A percentile compares a stretch with the other conserved stretches of the same genome.
These are phyloP conservation scores for Ictalurus furcatus DNA, from an alignment of 2,113 vertebrate species.

Conservation along the genomic window DNA sequence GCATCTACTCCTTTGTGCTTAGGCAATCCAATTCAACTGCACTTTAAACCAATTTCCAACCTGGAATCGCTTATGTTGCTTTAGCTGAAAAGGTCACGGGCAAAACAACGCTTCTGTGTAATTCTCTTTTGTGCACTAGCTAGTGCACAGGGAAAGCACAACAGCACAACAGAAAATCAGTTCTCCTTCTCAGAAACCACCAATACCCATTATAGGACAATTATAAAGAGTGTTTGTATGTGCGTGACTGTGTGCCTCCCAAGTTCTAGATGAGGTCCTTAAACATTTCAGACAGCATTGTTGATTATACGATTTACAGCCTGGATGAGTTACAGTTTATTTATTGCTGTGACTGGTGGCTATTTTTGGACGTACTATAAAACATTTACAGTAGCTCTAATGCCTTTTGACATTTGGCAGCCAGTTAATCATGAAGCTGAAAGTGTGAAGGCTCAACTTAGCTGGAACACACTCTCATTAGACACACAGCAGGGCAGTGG, in stretches of 20 bases:
- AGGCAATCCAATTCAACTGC: conserved; percentile 52
- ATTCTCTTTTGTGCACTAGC: conserved; percentile 27
- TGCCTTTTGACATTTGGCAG: conserved; percentile 35
- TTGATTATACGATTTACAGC: conserved; percentile 14
- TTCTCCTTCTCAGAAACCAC: conserved; percentile 17
- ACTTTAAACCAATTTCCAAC: conserved; percentile 58
- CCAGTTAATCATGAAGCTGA: conserved; percentile 29
- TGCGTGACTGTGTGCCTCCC: background rate
- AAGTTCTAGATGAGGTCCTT: background rate
- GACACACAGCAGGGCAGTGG: conserved; percentile 29
- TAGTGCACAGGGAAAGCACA: background rate
- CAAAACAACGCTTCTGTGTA: conserved; percentile 39
- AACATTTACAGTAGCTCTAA: conserved; percentile 22
- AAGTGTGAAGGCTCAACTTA: background rate
- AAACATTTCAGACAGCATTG: conserved; percentile 9
- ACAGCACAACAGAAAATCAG: conserved; percentile 39
- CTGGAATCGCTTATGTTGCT: conserved; percentile 51
- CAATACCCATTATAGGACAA: background rate
- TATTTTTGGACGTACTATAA: conserved; percentile 18
- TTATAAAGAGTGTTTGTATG: background rate
- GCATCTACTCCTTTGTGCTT: conserved; percentile 44
- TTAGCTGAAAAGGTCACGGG: conserved; percentile 51
- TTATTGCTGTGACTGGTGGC: background rate
- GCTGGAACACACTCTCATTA: conserved; percentile 31
- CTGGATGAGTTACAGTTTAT: conserved; percentile 22